These are phyloP conservation scores for Yponomeuta plumbellus DNA, from an alignment of 2,888 invertebrate genomes.

Conservation along the genomic window DNA sequence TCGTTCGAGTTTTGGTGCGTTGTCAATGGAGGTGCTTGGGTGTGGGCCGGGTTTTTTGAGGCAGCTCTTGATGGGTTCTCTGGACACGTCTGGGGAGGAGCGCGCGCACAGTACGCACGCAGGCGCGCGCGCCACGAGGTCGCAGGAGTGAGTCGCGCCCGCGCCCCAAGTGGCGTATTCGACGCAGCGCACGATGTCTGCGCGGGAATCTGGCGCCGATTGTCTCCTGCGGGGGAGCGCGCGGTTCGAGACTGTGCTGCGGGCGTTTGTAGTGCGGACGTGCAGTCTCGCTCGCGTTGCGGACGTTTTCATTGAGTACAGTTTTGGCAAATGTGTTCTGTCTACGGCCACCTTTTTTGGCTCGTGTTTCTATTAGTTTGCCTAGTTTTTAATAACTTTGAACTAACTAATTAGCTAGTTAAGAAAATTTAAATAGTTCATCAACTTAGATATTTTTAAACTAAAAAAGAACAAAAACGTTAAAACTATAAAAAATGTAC, in stretches of 20 bases:
- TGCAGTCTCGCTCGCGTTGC: too few relatives aligned
- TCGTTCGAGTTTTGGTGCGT: conserved; percentile 49
- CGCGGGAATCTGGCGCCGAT: conserved; percentile 57
- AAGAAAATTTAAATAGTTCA: too few relatives aligned
- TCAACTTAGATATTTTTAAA: too few relatives aligned
- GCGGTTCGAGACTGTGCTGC: background rate
- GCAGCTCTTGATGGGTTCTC: conserved; percentile 65
- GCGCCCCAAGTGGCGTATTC: conserved; percentile 49
- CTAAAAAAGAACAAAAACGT: too few relatives aligned
- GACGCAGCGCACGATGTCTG: conserved; percentile 69
- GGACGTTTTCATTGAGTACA: too few relatives aligned
- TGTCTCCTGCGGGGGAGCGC: conserved; percentile 37
- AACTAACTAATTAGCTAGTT: too few relatives aligned
- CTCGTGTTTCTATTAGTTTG: too few relatives aligned
- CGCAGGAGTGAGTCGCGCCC: conserved; percentile 50
- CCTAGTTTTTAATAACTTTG: background rate
- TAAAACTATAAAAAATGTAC: too few relatives aligned
- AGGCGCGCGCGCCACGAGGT: conserved; percentile 51
- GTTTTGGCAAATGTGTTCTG: too few relatives aligned
- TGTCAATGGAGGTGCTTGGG: conserved; percentile 57
- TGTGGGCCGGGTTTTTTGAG: conserved; percentile 64
- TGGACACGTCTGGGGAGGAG: conserved; percentile 60
- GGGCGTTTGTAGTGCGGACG: too few relatives aligned
- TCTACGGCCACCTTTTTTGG: too few relatives aligned
- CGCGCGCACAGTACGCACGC: conserved; percentile 42